These are phyloP conservation scores for Etheostoma cragini DNA, from an alignment of 2,113 vertebrate species.

Conservation along the genomic window DNA sequence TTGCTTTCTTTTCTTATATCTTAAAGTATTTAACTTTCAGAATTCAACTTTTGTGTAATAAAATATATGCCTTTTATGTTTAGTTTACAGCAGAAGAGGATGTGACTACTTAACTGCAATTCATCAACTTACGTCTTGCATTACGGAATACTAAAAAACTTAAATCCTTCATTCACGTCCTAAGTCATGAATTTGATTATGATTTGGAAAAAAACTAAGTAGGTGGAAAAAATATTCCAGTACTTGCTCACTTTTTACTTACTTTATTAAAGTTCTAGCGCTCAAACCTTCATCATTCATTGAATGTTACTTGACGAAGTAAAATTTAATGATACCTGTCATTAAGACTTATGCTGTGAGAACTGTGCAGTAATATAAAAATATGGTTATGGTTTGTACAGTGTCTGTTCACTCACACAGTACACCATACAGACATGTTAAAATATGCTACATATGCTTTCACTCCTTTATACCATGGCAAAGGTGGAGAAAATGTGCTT, in stretches of 20 bases:
- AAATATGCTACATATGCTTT: conserved; percentile 38
- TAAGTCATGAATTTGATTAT: neutral
- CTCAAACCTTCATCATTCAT: neutral
- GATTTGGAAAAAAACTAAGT: neutral
- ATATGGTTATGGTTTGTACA: neutral
- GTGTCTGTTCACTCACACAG: neutral
- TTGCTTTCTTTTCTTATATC: neutral
- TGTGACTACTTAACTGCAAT: neutral
- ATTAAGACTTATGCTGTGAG: neutral
- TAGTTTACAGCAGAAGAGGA: neutral
- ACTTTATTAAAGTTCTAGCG: neutral
- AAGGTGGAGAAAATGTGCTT: conserved; percentile 44
- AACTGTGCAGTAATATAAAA: neutral
- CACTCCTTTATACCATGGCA: conserved; percentile 3
- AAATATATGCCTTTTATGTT: neutral
- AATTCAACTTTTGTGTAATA: neutral
- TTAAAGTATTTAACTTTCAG: neutral
- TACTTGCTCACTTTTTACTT: neutral
- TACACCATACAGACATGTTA: conserved; percentile 15
- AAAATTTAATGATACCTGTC: neutral
- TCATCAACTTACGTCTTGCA: neutral
- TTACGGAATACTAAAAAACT: neutral
- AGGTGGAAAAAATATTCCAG: neutral
- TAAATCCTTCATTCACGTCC: neutral
- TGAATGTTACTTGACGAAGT: neutral